Base-by-base conservation (phyloP, 2,797 vertebrate genomes). In the Masticophis lateralis region DNA sequence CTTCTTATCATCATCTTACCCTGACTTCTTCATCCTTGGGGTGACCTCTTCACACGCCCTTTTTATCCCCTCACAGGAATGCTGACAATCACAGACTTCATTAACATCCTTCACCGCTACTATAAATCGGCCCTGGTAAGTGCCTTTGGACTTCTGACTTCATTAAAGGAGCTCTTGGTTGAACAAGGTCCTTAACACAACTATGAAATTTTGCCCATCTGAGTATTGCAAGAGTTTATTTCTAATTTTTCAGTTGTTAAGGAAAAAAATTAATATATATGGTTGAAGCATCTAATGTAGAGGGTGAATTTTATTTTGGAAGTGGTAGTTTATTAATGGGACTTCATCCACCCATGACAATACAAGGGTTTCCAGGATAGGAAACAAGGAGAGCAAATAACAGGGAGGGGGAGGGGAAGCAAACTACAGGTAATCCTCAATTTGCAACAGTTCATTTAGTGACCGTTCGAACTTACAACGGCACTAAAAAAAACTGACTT, bases 1-100 rank as follows among this genome's bases (percentile, higher is more conserved):
- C 0, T 7, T 61, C 60, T 27, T 61, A 27, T 27, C 60, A 27
- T 27, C 60, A 63, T 37, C n/a, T 66, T 88, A 5, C 0, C n/a
- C 18, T 86, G 56, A 18, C 5, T 14, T 13, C 51, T 25, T 8
- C 59, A 0, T 0, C 88, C 66, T 37, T 66, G 2, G 66, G 61
- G 28, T 32, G 66, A 69, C 20, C 25, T 11, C 56, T 87, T 90
- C 5, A 0, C 53, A 89, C 20, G 83, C n/a, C n/a, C 37, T 37
- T 0, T 53, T 61, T 4, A 20, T 0, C 9, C 2, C 86, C 91
- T 25, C 94, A n/a, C 97, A 99, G 99, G 99, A 90, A 99, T 99
- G 99, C 97, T 99, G 95, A 99, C 99, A 94, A 99, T 99, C 97
- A 99, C 99, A 37, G 99, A 99, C 97, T 99, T 99, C 96, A 99